Base-by-base conservation (phyloP, 2,113 vertebrate species). In the Empidonax alnorum region DNA sequence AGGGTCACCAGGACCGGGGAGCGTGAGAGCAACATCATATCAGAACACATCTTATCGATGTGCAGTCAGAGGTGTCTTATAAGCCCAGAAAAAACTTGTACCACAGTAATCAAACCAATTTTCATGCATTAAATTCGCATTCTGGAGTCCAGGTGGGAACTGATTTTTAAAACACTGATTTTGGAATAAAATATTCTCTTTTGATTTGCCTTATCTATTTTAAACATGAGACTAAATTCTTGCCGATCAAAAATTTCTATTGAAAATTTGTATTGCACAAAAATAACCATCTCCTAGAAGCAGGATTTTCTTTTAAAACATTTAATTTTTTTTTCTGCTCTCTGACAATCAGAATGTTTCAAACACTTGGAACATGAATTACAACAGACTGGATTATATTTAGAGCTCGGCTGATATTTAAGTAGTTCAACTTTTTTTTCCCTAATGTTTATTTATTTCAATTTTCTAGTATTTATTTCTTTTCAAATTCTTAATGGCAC, bases 1-100 rank as follows among this genome's bases (percentile, higher is more conserved):
- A 0, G 47, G 65, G 68, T 93, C 79, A 55, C 59, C 31, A 28
- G 73, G 59, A 83, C 42, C 0, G 2, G 84, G 37, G 49, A 12
- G 27, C 4, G 59, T 1, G 1, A 67, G 19, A 91, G 67, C 4
- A 20, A 41, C 0, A 1, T 46, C 74, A 3, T 2, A 0, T 59
- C 59, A 31, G 71, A 58, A 21, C 47, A 16, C 49, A 15, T 11
- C 2, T 0, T 27, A 77, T 20, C 1, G 0, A 65, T 52, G 59
- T 0, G 0, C 4, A 20, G 31, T 28, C 88, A 46, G 90, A 53
- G 17, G 39, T 46, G 59, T 61, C 44, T 30, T 56, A 19, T 1
- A 14, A 84, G 18, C 17, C 69, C 39, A 1, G 2, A 42, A 62
- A 84, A 93, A 67, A 10, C 3, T 49, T 44, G 7, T 3, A 7